phyloP scores from a whole-genome alignment of 2,113 vertebrate species.

The Hypomesus transpacificus region DNA sequence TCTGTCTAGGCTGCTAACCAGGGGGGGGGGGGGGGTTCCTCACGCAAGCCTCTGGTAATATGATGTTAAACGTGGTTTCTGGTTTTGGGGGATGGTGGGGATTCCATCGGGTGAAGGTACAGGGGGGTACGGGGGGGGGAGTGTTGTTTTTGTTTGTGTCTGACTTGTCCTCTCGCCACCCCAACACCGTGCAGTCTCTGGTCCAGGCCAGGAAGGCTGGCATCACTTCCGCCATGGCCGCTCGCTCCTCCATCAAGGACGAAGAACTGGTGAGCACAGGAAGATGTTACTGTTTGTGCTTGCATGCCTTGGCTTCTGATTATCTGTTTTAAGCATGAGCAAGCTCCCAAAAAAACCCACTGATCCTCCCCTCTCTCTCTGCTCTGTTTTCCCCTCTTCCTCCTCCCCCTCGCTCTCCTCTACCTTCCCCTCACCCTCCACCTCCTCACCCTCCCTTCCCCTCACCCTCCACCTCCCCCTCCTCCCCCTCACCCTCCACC shows the following conservation, averaged over 20 bases:
- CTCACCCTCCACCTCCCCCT: neutral
- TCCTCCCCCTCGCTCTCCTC: neutral
- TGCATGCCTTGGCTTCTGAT: neutral
- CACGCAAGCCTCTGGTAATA: slow-evolving; percentile 13
- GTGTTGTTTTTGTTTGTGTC: neutral
- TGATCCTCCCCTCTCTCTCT: neutral
- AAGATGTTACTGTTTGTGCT: neutral
- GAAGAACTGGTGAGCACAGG: slow-evolving; percentile 89
- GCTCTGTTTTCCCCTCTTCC: no score
- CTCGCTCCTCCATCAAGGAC: slow-evolving; percentile 93
- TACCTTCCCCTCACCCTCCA: no score
- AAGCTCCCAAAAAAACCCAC: neutral
- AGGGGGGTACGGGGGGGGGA: no score
- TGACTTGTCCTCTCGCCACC: neutral
- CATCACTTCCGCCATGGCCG: slow-evolving; percentile 93
- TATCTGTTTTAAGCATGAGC: neutral
- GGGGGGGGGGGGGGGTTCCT: neutral
- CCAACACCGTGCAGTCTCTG: slow-evolving; percentile 77
- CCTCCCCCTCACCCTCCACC: no score
- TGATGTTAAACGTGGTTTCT: neutral
- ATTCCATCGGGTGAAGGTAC: no score
- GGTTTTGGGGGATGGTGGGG: neutral
- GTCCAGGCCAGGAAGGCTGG: slow-evolving; percentile 97
- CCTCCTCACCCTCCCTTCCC: no score
- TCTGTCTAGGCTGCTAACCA: slow-evolving; percentile 5